Percentiles rank a stretch among this genome's conserved stretches.
Conservation (phyloP, 1,140 invertebrate genomes). For the Potamilus streckersoni region DNA sequence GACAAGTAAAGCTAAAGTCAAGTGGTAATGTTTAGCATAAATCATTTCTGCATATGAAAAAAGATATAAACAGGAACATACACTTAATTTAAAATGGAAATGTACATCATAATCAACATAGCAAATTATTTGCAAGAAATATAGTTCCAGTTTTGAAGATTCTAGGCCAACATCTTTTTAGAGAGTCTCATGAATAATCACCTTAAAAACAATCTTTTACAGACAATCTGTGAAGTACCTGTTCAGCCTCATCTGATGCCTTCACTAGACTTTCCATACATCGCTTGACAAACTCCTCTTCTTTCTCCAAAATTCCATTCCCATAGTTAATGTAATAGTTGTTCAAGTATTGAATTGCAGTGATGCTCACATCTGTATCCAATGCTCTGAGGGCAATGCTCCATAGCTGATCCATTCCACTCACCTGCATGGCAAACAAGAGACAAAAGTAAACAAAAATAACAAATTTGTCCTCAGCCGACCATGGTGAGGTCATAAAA, state of each 20-base stretch:
- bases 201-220: too few relatives aligned
- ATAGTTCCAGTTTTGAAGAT: too few relatives aligned
- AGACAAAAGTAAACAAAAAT: neutral
- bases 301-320: constrained; percentile 77
- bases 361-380: constrained; percentile 92
- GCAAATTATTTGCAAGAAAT: too few relatives aligned
- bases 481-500: too few relatives aligned
- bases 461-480: neutral
- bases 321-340: constrained; percentile 88
- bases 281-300: constrained; percentile 86
- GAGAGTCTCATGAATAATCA: too few relatives aligned
- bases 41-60: too few relatives aligned
- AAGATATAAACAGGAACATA: too few relatives aligned
- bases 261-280: constrained; percentile 91
- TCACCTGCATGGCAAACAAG: constrained; percentile 52
- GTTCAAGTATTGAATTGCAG: constrained; percentile 93
- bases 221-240: constrained; percentile 34
- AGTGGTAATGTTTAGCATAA: too few relatives aligned
- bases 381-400: constrained; percentile 89
- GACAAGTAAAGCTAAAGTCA: too few relatives aligned
- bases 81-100: too few relatives aligned
- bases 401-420: constrained; percentile 94
- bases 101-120: too few relatives aligned
- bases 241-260: constrained; percentile 71
- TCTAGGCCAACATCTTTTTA: too few relatives aligned